These are phyloP conservation scores for Cephalopholis sonnerati DNA, from an alignment of 2,113 vertebrate species.

Conservation along the genomic window DNA sequence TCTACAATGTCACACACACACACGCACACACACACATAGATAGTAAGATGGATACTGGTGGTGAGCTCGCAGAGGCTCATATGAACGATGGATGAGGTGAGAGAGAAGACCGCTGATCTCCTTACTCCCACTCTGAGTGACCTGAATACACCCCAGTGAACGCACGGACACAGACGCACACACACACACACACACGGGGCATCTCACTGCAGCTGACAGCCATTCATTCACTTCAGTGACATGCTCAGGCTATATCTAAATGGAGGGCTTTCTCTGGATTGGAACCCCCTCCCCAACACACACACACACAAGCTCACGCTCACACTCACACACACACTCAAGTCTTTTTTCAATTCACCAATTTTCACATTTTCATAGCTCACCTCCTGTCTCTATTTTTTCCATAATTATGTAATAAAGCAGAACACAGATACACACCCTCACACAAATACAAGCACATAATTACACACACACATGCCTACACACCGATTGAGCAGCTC, in stretches of 20 bases:
- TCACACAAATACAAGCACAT: not conserved
- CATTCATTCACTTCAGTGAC: constrained; percentile 77
- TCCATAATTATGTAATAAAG: constrained; percentile 10
- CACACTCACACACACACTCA: constrained; percentile 19
- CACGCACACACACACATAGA: constrained; percentile 15
- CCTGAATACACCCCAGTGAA: constrained; percentile 62
- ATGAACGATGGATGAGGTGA: constrained; percentile 81
- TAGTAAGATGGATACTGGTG: constrained; percentile 55
- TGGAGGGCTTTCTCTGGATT: constrained; percentile 69
- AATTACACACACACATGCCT: constrained; percentile 7
- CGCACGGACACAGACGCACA: constrained; percentile 29
- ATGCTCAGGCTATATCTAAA: constrained; percentile 72
- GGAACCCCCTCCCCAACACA: constrained; percentile 14
- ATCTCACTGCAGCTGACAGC: constrained; percentile 75
- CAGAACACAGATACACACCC: not conserved
- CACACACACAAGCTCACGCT: constrained; percentile 7
- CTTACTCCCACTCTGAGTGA: constrained; percentile 66
- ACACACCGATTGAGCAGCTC: not conserved
- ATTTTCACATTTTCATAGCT: constrained; percentile 5
- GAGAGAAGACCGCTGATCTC: constrained; percentile 69
- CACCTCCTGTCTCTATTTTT: not conserved
- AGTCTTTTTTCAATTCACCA: constrained; percentile 13
- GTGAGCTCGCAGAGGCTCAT: constrained; percentile 65
- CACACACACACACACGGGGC: constrained; percentile 24
- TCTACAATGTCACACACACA: constrained; percentile 51